Evolutionary conservation across 2,113 vertebrate genomes (phyloP), one percentile per base, ranked within the genome.

Genomic region (Cephalopterus ornatus): DNA sequence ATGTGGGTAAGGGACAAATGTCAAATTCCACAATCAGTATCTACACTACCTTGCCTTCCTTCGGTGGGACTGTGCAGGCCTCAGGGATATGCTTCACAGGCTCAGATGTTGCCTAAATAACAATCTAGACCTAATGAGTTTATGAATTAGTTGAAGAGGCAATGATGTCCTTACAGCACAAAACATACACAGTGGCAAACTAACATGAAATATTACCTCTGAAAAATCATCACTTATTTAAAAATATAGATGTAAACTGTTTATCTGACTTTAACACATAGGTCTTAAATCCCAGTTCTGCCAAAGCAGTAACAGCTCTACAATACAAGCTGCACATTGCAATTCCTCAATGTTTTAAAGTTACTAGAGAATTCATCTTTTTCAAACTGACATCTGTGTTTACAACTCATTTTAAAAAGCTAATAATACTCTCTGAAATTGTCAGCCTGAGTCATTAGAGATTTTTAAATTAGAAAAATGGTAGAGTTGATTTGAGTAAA

Each of bases 391-490:
- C 68, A 89, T 72, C 47, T 82, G 85, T 94, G 62, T 92, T 93
- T 94, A 89, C 92, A 94, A 82, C 17, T 78, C 8, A 56, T 82
- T 93, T 93, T 50, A 72, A 92, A 82, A 91, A 91, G 80, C 50
- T 71, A 84, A 11, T 71, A 93, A 89, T 55, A 89, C 24, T 33
- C 59, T 74, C 53, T 80, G 59, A 90, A 77, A 71, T 70, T 81
- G 56, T 80, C 86, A 81, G 53, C 39, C 58, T 46, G 35, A 92
- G 59, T 42, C 71, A 85, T 6, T 68, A 81, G 23, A 75, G 62
- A 74, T 66, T 70, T 88, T 76, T 74, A 67, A 85, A 81, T 93
- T 56, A 86, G 42, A 86, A 89, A 95, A 96, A 84, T 23, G 14
- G 35, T 47, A 84, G 26, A 55, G 37, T 39, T 91, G 39, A 85